Evolutionary conservation across 1,140 invertebrate species (phyloP).

Genomic region (Vanessa atalanta): DNA sequence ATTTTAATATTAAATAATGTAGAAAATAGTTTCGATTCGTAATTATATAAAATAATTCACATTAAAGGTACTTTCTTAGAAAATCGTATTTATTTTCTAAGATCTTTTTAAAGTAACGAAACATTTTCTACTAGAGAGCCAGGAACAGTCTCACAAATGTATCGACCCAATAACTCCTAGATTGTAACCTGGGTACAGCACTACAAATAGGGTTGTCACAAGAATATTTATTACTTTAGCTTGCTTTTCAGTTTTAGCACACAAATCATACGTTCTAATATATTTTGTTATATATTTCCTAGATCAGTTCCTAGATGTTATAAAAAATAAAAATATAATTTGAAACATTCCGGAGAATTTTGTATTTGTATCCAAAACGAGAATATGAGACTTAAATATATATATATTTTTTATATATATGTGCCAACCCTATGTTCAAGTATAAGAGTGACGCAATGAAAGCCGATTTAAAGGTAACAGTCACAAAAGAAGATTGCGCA

Average conservation of each 20-base stretch:
- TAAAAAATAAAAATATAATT: too few relatives aligned
- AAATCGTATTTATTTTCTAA: constrained; percentile 15
- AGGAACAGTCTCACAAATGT: constrained; percentile 18
- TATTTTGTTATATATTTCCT: too few relatives aligned
- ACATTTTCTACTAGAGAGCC: constrained; percentile 7
- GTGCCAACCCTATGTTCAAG: constrained; percentile 1
- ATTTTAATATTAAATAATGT: too few relatives aligned
- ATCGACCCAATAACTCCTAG: constrained; percentile 22
- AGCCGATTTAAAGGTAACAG: constrained; percentile 26
- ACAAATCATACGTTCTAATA: too few relatives aligned
- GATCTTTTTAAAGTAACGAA: constrained; percentile 3
- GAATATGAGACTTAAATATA: background rate
- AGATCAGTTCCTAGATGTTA: too few relatives aligned
- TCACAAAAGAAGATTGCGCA: constrained; percentile 27
- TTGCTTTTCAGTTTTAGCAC: background rate
- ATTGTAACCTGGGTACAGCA: constrained; percentile 21
- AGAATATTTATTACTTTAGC: background rate
- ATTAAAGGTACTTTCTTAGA: background rate
- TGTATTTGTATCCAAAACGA: background rate
- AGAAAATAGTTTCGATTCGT: background rate
- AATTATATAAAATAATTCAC: constrained; percentile 1
- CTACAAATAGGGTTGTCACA: constrained; percentile 1
- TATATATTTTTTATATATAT: background rate
- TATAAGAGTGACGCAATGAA: constrained; percentile 16
- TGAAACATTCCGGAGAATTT: too few relatives aligned